A percentile compares a stretch with the other conserved stretches of the same genome.
These are phyloP conservation scores for Eristalis arbustorum DNA, from an alignment of 2,888 invertebrate species.

Conservation along the genomic window DNA sequence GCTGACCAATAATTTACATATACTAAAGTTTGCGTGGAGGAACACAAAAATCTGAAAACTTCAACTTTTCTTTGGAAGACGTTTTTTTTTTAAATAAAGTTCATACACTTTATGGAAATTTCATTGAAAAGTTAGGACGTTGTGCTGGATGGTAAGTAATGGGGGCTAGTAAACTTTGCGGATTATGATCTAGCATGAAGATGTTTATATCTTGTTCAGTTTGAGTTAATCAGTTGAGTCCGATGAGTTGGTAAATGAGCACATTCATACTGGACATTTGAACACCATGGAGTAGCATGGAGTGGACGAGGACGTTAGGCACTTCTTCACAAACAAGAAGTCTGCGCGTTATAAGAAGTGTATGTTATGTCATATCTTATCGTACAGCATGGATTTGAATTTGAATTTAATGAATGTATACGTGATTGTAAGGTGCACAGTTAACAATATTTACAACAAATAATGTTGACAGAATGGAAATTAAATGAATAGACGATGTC, in stretches of 20 bases:
- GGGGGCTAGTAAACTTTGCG: background rate
- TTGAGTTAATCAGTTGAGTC: background rate
- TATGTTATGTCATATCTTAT: too few relatives aligned
- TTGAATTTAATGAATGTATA: too few relatives aligned
- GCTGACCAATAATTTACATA: conserved; percentile 53
- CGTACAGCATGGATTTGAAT: too few relatives aligned
- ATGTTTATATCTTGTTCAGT: background rate
- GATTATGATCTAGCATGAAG: background rate
- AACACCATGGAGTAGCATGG: background rate
- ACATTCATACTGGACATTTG: background rate
- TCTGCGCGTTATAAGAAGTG: too few relatives aligned
- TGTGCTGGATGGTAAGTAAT: background rate
- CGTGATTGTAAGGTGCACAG: too few relatives aligned
- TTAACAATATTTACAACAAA: too few relatives aligned
- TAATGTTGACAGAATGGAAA: too few relatives aligned
- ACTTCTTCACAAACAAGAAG: too few relatives aligned
- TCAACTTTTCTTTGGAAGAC: background rate
- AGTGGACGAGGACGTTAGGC: too few relatives aligned
- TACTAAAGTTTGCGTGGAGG: background rate
- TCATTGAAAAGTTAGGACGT: background rate
- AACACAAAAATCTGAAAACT: background rate
- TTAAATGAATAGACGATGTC: too few relatives aligned
- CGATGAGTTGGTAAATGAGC: background rate
- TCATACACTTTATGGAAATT: conserved; percentile 18
- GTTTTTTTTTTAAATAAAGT: background rate